Base-by-base conservation (phyloP, 1,140 invertebrate genomes). In the Psilanteris sp. region DNA sequence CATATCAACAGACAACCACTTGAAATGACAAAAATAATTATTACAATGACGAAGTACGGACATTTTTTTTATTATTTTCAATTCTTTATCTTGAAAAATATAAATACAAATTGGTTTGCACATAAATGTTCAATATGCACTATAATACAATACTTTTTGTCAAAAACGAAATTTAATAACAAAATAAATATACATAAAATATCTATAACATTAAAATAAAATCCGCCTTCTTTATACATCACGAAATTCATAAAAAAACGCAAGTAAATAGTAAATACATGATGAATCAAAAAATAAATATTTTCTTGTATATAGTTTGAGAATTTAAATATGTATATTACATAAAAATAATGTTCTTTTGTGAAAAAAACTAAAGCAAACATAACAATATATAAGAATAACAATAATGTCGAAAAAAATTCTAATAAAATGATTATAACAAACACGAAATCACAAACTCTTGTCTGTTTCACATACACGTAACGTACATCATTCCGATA, bases 1-100 rank as follows among this genome's bases (percentile, higher is more conserved):
- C 75, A 73, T 81, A 77, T 79, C 57, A 81, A 82, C 79, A 81
- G 81, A 82, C 78, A 81, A 81, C 78, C 79, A 76, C 62, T 79
- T 79, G 78, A 78, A 79, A 68, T 76, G 77, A 80, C 67, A 79
- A 81, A n/a, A 78, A 50, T 34, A 18, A 46, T 15, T 36, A 36
- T 7, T 32, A 39, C 20, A 39, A 41, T 52, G 20, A 11, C 27
- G 14, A 46, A 55, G 18, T 37, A 37, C 39, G 16, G 48, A 66
- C 27, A 54, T 24, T 18, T 34, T 16, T 46, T 44, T 0, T 50
- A 62, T 52, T 44, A 50, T 32, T 44, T 61, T 8, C 44, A 10
- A 24, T 32, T 43, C 6, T 22, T 29, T 15, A 26, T 6, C 37
- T 39, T 24, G 2, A 0, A 26, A 50, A 50, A 31, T 16, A 9